These are phyloP conservation scores for Anneissia japonica DNA, from an alignment of 35 echinoderm and acorn worm genomes.

Conservation along the genomic window DNA sequence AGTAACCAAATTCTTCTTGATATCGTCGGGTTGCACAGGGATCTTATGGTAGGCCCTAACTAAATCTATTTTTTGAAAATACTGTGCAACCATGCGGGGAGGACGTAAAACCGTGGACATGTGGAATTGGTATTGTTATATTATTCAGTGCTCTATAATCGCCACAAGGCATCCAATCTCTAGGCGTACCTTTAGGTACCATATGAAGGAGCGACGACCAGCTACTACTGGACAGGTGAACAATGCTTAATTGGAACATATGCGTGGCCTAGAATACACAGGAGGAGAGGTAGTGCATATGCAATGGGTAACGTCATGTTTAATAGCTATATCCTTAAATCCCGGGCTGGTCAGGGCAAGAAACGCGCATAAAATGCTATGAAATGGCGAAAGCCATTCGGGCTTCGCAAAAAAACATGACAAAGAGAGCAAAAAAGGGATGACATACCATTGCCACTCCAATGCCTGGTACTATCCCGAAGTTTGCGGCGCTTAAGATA, in stretches of 20 bases:
- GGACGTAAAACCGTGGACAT: conserved; percentile 46
- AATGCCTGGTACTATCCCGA: too few species aligned
- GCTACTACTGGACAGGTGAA: background rate
- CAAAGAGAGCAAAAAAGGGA: too few species aligned
- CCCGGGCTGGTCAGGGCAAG: too few species aligned
- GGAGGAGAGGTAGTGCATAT: too few species aligned
- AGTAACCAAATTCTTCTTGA: conserved; percentile 41
- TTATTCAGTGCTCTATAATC: conserved; percentile 57
- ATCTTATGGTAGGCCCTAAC: conserved; percentile 57
- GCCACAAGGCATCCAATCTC: conserved; percentile 58
- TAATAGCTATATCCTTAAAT: too few species aligned
- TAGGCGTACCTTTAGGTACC: conserved; percentile 34
- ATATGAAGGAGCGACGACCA: conserved; percentile 37
- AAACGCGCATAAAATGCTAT: too few species aligned
- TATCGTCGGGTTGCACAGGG: conserved; percentile 44
- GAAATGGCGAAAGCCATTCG: too few species aligned
- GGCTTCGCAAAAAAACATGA: too few species aligned
- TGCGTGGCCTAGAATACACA: conserved; percentile 14
- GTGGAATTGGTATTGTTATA: conserved; percentile 47
- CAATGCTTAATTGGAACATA: background rate
- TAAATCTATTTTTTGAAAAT: conserved; percentile 46
- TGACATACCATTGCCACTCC: too few species aligned
- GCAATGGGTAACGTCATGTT: too few species aligned
- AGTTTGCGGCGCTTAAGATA: too few species aligned
- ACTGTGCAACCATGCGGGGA: conserved; percentile 18